phyloP scores from a whole-genome alignment of 1,140 invertebrate species.

The Drosophila dunni region DNA sequence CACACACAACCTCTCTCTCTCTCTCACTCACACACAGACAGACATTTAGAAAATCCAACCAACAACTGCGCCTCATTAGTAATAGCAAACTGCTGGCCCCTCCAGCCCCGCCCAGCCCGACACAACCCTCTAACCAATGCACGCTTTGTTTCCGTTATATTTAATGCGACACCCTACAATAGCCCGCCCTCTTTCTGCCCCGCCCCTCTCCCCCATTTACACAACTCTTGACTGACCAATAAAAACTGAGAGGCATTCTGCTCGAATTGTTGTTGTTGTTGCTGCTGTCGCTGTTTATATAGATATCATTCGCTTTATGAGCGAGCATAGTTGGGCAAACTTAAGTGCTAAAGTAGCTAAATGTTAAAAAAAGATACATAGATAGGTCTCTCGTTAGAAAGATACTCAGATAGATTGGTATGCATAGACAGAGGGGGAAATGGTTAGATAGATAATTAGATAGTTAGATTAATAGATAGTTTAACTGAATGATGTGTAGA shows the following conservation, averaged over 20 bases:
- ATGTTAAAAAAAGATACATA: neutral
- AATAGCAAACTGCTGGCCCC: conserved; percentile 40
- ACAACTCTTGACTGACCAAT: conserved; percentile 41
- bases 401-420: too few species aligned
- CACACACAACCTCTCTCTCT: conserved; percentile 7
- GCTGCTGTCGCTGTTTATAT: neutral
- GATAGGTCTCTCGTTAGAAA: neutral
- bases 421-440: too few species aligned
- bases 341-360: neutral
- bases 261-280: conserved; percentile 5
- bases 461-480: too few species aligned
- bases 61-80: conserved; percentile 72
- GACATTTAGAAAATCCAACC: conserved; percentile 28
- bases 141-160: conserved; percentile 57
- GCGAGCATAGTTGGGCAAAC: neutral
- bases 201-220: neutral
- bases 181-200: neutral
- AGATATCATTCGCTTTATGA: neutral
- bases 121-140: conserved; percentile 5
- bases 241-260: conserved; percentile 19
- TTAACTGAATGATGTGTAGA: too few species aligned
- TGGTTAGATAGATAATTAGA: too few species aligned
- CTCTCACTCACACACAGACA: neutral
- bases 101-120: neutral
- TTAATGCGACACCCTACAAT: conserved; percentile 46